These are phyloP conservation scores for Listronotus oregonensis DNA, from an alignment of 1,140 invertebrate species.

Conservation along the genomic window DNA sequence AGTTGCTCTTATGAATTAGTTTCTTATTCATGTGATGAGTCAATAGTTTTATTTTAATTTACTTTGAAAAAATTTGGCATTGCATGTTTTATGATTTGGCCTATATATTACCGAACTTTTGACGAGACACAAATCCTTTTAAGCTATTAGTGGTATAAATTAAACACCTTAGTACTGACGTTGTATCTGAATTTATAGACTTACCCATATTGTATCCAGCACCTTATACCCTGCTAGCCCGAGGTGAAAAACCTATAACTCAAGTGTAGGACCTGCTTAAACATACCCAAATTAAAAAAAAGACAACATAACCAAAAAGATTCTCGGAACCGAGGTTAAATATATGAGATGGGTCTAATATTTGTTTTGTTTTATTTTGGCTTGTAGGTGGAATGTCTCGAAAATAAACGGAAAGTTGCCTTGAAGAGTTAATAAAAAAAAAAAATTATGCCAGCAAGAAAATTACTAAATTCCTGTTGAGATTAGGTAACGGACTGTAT, in stretches of 20 bases:
- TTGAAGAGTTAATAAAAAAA: slow-evolving; percentile 10
- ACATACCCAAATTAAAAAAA: slow-evolving; percentile 33
- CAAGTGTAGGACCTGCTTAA: slow-evolving; percentile 27
- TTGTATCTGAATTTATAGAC: slow-evolving; percentile 11
- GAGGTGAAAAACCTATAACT: slow-evolving; percentile 32
- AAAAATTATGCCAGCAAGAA: neutral
- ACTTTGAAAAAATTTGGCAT: too few species aligned
- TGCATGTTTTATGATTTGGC: too few species aligned
- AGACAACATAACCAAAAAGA: slow-evolving; percentile 35
- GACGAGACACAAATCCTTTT: too few species aligned
- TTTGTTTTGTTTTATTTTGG: slow-evolving; percentile 32
- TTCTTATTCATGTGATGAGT: too few species aligned
- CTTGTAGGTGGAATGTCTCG: slow-evolving; percentile 24
- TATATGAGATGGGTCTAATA: slow-evolving; percentile 35
- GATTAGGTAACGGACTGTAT: neutral
- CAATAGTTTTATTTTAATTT: too few species aligned
- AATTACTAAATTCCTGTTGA: slow-evolving; percentile 20
- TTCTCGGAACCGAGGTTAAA: slow-evolving; percentile 32
- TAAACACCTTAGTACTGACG: too few species aligned
- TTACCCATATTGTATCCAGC: slow-evolving; percentile 11
- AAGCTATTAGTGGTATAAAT: too few species aligned
- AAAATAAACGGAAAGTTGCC: neutral
- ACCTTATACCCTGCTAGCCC: slow-evolving; percentile 13
- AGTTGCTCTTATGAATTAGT: too few species aligned
- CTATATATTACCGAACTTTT: too few species aligned